Conservation (phyloP, 2,113 vertebrate genomes). For the Oncorhynchus kisutch region DNA sequence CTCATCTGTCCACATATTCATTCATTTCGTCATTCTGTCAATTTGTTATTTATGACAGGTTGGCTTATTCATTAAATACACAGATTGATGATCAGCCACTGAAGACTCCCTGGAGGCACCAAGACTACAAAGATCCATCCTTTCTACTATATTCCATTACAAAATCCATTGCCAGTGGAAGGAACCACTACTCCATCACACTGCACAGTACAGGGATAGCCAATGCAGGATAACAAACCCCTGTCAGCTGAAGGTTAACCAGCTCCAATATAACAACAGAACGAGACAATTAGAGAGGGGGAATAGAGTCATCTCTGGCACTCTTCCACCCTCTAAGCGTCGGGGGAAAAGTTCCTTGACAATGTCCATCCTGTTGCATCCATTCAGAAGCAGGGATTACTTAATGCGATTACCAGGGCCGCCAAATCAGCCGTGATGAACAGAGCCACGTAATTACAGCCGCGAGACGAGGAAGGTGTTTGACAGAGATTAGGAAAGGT, state of each 20-base stretch:
- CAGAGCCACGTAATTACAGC: conserved; percentile 59
- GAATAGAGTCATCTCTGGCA: conserved; percentile 44
- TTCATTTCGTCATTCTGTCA: neutral
- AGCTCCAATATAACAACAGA: conserved; percentile 8
- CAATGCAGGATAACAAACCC: neutral
- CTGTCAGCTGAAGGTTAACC: conserved; percentile 50
- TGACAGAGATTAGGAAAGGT: conserved; percentile 64
- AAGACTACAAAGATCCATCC: neutral
- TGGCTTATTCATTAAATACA: neutral
- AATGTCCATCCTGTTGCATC: conserved; percentile 46
- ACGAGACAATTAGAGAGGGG: conserved; percentile 20
- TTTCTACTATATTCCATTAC: too few species aligned
- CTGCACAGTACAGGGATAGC: neutral
- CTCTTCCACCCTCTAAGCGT: conserved; percentile 40
- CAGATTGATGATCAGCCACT: neutral
- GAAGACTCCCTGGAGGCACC: neutral
- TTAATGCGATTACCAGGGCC: conserved; percentile 65
- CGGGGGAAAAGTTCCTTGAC: conserved; percentile 52
- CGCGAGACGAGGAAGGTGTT: conserved; percentile 59
- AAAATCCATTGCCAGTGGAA: neutral
- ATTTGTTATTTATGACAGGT: neutral
- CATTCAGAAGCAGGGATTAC: conserved; percentile 58
- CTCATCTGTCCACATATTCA: neutral
- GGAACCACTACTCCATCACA: neutral
- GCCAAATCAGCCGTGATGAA: conserved; percentile 53